phyloP scores from a whole-genome alignment of 2,113 vertebrate species.

The Sturnus vulgaris region DNA sequence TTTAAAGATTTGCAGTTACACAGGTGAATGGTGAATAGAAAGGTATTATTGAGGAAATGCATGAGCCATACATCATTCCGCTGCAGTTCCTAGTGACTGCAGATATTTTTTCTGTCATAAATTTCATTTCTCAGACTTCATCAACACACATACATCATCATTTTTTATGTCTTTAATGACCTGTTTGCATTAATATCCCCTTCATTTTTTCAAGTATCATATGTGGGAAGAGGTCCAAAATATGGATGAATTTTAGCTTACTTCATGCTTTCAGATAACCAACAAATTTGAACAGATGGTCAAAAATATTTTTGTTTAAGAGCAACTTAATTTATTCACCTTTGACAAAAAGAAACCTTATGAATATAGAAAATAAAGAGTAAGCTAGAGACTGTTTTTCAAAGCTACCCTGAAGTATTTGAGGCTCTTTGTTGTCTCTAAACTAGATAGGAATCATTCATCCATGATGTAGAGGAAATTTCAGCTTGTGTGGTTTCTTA shows the following conservation, averaged over 20 bases:
- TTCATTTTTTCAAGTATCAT: not conserved
- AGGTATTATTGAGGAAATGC: not conserved
- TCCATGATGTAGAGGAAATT: not conserved
- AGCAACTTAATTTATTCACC: not conserved
- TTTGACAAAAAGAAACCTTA: not conserved
- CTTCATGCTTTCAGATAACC: not conserved
- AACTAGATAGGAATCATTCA: not conserved
- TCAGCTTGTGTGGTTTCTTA: not conserved
- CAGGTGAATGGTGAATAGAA: not conserved
- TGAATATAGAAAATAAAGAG: not conserved
- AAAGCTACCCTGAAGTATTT: not conserved
- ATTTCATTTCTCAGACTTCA: not conserved
- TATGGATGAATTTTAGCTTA: not conserved
- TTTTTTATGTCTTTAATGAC: not conserved
- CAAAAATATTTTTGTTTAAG: not conserved
- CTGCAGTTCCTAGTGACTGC: not conserved
- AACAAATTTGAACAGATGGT: not conserved
- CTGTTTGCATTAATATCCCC: not conserved
- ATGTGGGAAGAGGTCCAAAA: not conserved
- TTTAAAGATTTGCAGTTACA: not conserved
- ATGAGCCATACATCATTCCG: not conserved
- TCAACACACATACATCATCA: not conserved
- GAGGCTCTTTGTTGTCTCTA: not conserved
- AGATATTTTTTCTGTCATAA: not conserved
- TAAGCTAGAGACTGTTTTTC: not conserved